phyloP scores from a whole-genome alignment of 2,113 vertebrate species.

The Aptenodytes patagonicus region DNA sequence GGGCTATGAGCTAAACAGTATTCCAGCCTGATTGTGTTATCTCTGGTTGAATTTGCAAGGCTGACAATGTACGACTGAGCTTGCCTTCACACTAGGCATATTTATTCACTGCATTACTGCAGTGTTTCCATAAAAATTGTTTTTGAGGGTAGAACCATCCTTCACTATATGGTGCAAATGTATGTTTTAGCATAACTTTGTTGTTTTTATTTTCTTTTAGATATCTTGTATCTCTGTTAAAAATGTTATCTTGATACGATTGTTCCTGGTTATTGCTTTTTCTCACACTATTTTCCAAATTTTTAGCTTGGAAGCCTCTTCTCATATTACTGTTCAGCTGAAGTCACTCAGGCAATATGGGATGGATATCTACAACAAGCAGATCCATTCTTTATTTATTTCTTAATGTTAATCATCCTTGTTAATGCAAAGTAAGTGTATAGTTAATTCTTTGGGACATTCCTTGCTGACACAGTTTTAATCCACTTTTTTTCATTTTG shows the following conservation, averaged over 20 bases:
- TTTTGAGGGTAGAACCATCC: not conserved
- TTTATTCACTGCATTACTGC: not conserved
- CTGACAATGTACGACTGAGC: not conserved
- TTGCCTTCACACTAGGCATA: not conserved
- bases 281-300: constrained; percentile 1
- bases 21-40: not conserved
- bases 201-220: not conserved
- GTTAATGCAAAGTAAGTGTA: constrained; percentile 94
- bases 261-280: constrained; percentile 11
- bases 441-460: not conserved
- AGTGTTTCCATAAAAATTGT: not conserved
- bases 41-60: not conserved
- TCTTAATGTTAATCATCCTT: constrained; percentile 97
- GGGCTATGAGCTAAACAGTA: not conserved
- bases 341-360: constrained; percentile 93
- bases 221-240: not conserved
- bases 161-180: not conserved
- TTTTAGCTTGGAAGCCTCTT: constrained; percentile 92
- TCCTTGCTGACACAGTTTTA: not conserved
- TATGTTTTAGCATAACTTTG: not conserved
- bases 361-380: constrained; percentile 94
- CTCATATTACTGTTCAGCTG: constrained; percentile 86
- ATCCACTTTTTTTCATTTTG: not conserved
- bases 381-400: constrained; percentile 97
- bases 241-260: not conserved